Percentiles rank a stretch among this genome's conserved stretches.
These are phyloP conservation scores for Heliconius hermathena DNA, from an alignment of 1,140 invertebrate species.

Conservation along the genomic window DNA sequence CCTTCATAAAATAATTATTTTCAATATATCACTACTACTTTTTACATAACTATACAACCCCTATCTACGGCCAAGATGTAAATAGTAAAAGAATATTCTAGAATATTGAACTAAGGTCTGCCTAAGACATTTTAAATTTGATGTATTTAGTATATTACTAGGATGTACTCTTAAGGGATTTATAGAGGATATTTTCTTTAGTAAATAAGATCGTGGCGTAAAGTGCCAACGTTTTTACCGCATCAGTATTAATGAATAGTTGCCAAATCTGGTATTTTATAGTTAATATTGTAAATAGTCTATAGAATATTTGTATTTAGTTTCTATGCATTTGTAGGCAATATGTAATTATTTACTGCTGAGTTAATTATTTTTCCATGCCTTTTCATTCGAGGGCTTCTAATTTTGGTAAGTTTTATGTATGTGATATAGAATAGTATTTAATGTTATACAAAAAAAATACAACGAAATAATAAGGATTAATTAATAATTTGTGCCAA, in stretches of 20 bases:
- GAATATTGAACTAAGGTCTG: conserved; percentile 65
- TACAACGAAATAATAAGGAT: too few species aligned
- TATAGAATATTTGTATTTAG: conserved; percentile 46
- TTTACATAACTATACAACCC: conserved; percentile 48
- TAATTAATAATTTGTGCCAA: too few species aligned
- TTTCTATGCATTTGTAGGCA: conserved; percentile 52
- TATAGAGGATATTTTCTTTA: conserved; percentile 75
- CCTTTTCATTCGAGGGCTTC: conserved; percentile 76
- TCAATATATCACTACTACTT: conserved; percentile 50
- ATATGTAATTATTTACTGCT: conserved; percentile 64
- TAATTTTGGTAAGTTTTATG: conserved; percentile 73
- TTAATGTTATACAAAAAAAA: not conserved
- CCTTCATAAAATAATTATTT: conserved; percentile 32
- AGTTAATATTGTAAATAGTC: conserved; percentile 72
- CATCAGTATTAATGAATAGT: conserved; percentile 81
- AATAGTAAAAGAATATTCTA: conserved; percentile 59
- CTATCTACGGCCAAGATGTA: conserved; percentile 55
- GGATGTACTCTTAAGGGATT: conserved; percentile 63
- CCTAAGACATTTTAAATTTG: conserved; percentile 78
- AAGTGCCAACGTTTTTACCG: conserved; percentile 82
- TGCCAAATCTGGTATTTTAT: conserved; percentile 71
- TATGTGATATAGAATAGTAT: conserved; percentile 25
- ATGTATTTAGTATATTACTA: conserved; percentile 76
- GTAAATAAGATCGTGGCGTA: conserved; percentile 61
- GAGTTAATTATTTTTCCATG: conserved; percentile 79